Evolutionary conservation across 1,140 invertebrate species (phyloP).

Genomic region (Bombus difficillimus): DNA sequence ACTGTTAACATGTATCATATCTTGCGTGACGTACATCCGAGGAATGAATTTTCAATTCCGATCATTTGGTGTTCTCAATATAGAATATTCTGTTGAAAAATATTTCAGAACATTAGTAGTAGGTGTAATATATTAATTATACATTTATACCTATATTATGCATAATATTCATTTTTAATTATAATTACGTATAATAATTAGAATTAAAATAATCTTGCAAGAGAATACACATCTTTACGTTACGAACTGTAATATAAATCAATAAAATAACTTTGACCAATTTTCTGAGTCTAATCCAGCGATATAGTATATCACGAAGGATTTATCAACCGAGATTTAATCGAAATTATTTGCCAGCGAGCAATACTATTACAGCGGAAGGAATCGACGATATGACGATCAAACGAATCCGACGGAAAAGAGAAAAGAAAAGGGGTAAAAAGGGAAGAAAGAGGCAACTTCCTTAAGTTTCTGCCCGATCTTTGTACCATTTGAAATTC

Average conservation of each 20-base stretch:
- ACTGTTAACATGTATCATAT: background rate
- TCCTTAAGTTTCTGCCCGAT: constrained; percentile 15
- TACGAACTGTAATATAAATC: no score
- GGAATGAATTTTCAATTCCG: background rate
- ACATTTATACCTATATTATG: no score
- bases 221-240: no score
- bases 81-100: background rate
- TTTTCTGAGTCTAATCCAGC: no score
- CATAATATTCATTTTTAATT: no score
- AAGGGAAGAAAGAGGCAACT: constrained; percentile 1
- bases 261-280: no score
- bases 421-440: background rate
- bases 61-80: background rate
- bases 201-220: no score
- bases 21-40: background rate
- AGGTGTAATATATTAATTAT: no score
- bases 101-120: background rate
- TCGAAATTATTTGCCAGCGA: background rate
- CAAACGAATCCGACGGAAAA: background rate
- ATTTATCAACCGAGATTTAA: background rate
- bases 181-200: no score
- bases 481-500: constrained; percentile 44
- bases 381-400: background rate
- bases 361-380: background rate
- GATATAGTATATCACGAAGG: no score